Base-by-base conservation (phyloP, 1,140 invertebrate species). In the Bombus haemorrhoidalis region DNA sequence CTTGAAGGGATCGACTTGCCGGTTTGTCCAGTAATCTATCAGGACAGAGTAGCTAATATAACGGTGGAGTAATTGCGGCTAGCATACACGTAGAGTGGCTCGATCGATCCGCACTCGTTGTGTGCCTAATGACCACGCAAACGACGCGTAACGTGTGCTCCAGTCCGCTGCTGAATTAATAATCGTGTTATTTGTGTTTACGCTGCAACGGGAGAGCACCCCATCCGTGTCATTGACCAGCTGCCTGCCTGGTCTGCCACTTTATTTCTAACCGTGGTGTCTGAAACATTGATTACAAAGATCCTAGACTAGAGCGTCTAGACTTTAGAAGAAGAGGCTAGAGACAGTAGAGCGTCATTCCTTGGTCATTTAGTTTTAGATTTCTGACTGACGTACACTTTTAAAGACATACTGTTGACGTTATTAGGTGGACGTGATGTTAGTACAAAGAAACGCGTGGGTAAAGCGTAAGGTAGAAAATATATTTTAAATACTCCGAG, bases 21-120 rank as follows among this genome's bases (percentile, higher is more conserved):
- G 89, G 89, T 88, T 93, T 90, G 91, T 94, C 90, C 86, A 92
- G 92, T 92, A 93, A 94, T 94, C 93, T 93, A 93, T 94, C 93
- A 94, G 90, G 85, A 87, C 81, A 84, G 87, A 93, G 86, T 87
- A 88, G 68, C 86, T 91, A 87, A 92, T 92, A 92, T 88, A 91
- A 92, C 87, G 89, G 75, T 79, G 82, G 87, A 89, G 90, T 91
- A 91, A 90, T 90, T 90, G 89, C 86, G 82, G 81, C 80, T 73
- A 72, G 78, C 89, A 74, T 89, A 85, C 82, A 75, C 32, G 72
- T 62, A 82, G 77, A 77, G 79, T 73, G 79, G 80, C 85, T 72
- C 86, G 77, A 91, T 89, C 87, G 89, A 90, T 90, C 86, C 79
- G 88, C 79, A 89, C 76, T 89, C 81, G 81, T 91, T 83, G 69